Evolutionary conservation across 2,113 vertebrate species (phyloP).

Genomic region (Caranx ignobilis): DNA sequence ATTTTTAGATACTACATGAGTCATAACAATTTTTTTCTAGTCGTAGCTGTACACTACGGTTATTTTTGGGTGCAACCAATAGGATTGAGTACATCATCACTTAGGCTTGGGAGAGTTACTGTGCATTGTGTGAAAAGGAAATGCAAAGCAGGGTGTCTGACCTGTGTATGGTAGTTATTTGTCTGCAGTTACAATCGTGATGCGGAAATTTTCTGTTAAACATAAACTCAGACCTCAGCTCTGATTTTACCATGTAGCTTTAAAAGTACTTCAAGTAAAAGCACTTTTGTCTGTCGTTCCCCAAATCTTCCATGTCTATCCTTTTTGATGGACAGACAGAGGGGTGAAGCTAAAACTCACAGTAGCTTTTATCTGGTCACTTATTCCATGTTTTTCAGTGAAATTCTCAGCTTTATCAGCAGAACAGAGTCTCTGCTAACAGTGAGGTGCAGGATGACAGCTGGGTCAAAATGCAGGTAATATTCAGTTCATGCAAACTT

Average conservation of each 20-base stretch:
- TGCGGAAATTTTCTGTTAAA: conserved; percentile 58
- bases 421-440: not conserved
- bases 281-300: conserved; percentile 42
- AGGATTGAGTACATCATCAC: conserved; percentile 16
- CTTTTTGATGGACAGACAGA: not conserved
- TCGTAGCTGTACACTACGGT: not conserved
- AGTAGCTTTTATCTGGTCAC: not conserved
- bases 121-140: conserved; percentile 32
- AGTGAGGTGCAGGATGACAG: not conserved
- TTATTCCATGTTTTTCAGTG: not conserved
- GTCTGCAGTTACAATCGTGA: not conserved
- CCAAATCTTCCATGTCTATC: not conserved
- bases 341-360: not conserved
- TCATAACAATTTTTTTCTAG: conserved; percentile 14
- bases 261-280: conserved; percentile 56
- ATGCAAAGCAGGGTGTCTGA: conserved; percentile 47
- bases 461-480: not conserved
- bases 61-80: conserved; percentile 20
- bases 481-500: not conserved
- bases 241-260: conserved; percentile 56
- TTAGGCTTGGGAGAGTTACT: not conserved
- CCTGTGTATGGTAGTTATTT: conserved; percentile 9
- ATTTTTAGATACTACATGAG: conserved; percentile 39
- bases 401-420: not conserved
- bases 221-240: conserved; percentile 66